Base-by-base conservation (phyloP, 2,113 vertebrate genomes). In the Synodontis membranacea region DNA sequence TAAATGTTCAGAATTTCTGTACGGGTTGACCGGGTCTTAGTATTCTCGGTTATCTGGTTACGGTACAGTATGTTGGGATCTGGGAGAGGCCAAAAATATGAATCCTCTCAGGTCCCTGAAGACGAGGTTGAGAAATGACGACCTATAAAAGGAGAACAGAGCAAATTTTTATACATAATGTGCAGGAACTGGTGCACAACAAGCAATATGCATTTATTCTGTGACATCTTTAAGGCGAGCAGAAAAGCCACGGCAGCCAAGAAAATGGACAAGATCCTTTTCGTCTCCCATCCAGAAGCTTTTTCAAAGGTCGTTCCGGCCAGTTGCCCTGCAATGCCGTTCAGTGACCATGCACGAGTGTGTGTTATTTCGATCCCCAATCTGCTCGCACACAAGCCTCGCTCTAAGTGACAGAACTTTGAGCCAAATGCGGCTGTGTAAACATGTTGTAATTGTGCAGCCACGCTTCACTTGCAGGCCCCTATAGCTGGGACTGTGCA, bases 301-400 rank as follows among this genome's bases (percentile, higher is more conserved):
- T 84, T 86, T 76, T 83, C 28, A 86, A 74, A 86, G 82, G 84
- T 85, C 84, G 68, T 88, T 89, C 86, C 74, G 75, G 86, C 21
- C 85, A 80, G 74, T 68, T 82, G 76, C 82, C 85, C 86, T 72
- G 68, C 56, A 86, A 70, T 87, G 54, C n/a, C 9, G 50, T 86
- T 80, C 83, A 85, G 10, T 85, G 82, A 64, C n/a, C 81, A 56
- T 64, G 72, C 74, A 82, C 15, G 79, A 83, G 28, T 28, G 52
- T 15, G 28, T 66, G 39, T 79, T 78, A 60, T 81, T 89, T 72
- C 87, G 44, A 86, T 89, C 86, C n/a, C 17, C 58, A 42, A 64
- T 34, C 81, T 10, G 74, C 82, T 88, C 82, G 46, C 82, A 82
- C 85, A 85, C n/a, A 80, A 83, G 48, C 56, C 46, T 44, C 12